phyloP scores from a whole-genome alignment of 64 coral and sea anemone genomes.

The Dendronephthya gigantea region DNA sequence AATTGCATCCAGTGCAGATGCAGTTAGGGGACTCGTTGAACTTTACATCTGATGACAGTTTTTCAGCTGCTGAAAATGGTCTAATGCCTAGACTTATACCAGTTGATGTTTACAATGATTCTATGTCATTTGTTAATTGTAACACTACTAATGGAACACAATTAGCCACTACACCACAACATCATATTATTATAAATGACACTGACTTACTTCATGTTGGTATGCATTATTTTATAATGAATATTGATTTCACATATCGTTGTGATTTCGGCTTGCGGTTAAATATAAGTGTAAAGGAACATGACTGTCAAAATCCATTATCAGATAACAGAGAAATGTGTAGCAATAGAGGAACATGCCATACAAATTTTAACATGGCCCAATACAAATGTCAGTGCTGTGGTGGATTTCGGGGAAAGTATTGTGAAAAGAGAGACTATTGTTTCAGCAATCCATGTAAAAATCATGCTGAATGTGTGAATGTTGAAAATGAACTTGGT shows the following conservation, averaged over 20 bases:
- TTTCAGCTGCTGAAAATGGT: constrained; percentile 51
- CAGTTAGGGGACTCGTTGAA: constrained; percentile 80
- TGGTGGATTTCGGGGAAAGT: constrained; percentile 74
- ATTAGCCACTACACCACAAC: constrained; percentile 40
- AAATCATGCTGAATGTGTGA: constrained; percentile 66
- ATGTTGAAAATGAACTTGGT: constrained; percentile 41
- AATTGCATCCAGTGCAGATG: constrained; percentile 72
- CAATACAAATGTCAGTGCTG: constrained; percentile 76
- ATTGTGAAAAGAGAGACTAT: constrained; percentile 81
- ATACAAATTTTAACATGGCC: constrained; percentile 57
- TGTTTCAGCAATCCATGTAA: constrained; percentile 83
- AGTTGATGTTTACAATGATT: constrained; percentile 34
- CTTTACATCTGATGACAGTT: constrained; percentile 69
- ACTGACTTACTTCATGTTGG: constrained; percentile 48
- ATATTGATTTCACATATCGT: constrained; percentile 46
- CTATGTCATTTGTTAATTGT: constrained; percentile 48
- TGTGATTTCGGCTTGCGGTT: constrained; percentile 55
- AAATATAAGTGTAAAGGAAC: constrained; percentile 61
- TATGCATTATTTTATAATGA: constrained; percentile 77
- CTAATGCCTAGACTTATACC: constrained; percentile 54
- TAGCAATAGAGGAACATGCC: constrained; percentile 53
- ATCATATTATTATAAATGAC: constrained; percentile 35
- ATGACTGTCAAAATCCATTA: constrained; percentile 24
- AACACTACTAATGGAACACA: constrained; percentile 63
- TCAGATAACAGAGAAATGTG: constrained; percentile 30